Evolutionary conservation across 2,797 vertebrate genomes (phyloP), one percentile per base, ranked within the genome.

Genomic region (Chrysolophus pictus): DNA sequence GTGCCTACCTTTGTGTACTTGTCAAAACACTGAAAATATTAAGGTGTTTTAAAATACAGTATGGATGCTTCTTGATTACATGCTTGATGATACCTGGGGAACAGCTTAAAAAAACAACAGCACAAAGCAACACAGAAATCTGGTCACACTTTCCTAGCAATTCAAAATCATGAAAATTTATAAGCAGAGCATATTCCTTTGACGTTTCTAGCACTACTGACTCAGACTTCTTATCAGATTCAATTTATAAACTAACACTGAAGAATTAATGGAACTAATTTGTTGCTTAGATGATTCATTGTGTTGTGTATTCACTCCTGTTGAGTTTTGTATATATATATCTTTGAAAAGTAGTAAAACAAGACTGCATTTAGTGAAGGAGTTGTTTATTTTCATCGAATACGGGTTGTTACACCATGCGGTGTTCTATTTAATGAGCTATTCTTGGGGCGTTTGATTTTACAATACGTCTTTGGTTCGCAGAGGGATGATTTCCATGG

Each of bases 181-280:
- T 93, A 47, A 84, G 49, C 28, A 46, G 29, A 39, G 15, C 67
- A 9, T 44, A 70, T 86, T 73, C 51, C 56, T 86, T 70, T 82
- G 75, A 71, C 0, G 0, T 86, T 87, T 81, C 55, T 81, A 49
- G 76, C 29, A 26, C 65, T 85, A 75, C 26, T 93, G 76, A 72
- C 70, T 72, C 35, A 24, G 65, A 46, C 18, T 26, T 91, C 70
- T 87, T 39, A 65, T 93, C 72, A 87, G 59, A 75, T 44, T 84
- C 88, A 63, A 84, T 93, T 93, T 86, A 31, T 91, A 53, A 84
- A 76, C 29, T 59, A 90, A 67, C 42, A 47, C 82, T 73, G 47
- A 92, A 88, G 70, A 91, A 94, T 83, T 93, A 87, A 79, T 83
- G 47, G 49, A 94, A 70, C 47, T 92, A 58, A 88, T 91, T 87